phyloP scores from a whole-genome alignment of 2,113 vertebrate species.

The Psittacula cyanocephala region DNA sequence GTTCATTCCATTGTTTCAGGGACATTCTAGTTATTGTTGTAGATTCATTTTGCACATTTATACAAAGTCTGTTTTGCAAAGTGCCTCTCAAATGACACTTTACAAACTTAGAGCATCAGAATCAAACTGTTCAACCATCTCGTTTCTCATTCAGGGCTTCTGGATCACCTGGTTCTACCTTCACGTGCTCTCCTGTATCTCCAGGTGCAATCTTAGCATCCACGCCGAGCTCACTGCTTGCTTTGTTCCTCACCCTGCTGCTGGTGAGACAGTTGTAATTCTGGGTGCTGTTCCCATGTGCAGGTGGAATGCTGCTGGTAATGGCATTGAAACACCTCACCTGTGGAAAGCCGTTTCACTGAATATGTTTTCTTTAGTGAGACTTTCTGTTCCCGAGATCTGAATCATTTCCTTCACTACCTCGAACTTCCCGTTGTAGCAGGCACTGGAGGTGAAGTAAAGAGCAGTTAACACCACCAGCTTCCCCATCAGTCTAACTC shows the following conservation, averaged over 20 bases:
- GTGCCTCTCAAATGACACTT: neutral
- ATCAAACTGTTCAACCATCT: neutral
- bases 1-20: neutral
- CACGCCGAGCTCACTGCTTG: neutral
- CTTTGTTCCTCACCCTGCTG: neutral
- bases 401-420: conserved; percentile 88
- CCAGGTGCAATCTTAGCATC: neutral
- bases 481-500: neutral
- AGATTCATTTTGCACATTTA: neutral
- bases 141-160: neutral
- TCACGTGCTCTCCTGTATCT: neutral
- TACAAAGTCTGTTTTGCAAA: neutral
- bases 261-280: neutral
- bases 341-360: conserved; percentile 96
- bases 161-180: neutral
- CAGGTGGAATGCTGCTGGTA: neutral
- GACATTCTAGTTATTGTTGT: neutral
- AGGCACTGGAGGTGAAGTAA: conserved; percentile 77
- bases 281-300: rapidly evolving
- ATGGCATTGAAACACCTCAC: conserved; percentile 43
- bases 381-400: conserved; percentile 87
- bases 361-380: conserved; percentile 95
- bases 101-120: neutral
- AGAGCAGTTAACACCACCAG: neutral
- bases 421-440: conserved; percentile 89